Base-by-base conservation (phyloP, 2,888 invertebrate genomes). In the Plagiodera versicolora region DNA sequence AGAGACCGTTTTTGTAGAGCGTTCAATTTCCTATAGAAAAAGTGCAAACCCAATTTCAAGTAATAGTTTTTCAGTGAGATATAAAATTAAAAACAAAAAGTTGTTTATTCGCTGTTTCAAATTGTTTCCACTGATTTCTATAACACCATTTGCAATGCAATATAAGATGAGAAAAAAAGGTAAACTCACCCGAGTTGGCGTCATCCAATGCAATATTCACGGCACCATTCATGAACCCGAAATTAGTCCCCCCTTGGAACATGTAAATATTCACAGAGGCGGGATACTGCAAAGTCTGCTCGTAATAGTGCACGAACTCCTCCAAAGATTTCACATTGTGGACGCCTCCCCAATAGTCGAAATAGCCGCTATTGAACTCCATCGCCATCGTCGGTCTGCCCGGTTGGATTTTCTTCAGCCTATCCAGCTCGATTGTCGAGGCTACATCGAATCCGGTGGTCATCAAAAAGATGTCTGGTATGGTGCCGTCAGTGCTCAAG, bases 241-340 rank as follows among this genome's bases (percentile, higher is more conserved):
- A 92, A 74, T 92, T 95, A 0, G 92, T 91, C 49, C 96, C 95
- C n/a, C 96, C 96, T 72, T 88, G 89, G 79, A 94, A 95, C 91
- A 96, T 92, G 76, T 95, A 97, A 71, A 95, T 87, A 74, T 94
- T 96, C 32, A 95, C 87, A 52, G 89, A 87, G 10, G 85, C 85
- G 4, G 78, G 78, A 64, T 76, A 77, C 4, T 63, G 52, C 18
- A 75, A 49, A 45, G 74, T 73, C 32, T 54, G 54, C 53, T 72
- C 69, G 48, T 70, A 72, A 20, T 67, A 59, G 10, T 68, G 55
- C 17, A 32, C 47, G 53, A 74, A 75, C 14, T 53, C 69, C 8
- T 67, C n/a, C n/a, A n/a, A n/a, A n/a, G n/a, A 58, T 1, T 58
- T 32, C 3, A 66, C 66, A 24, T 65, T 51, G 18, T 63, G 56